Evolutionary conservation across 2,888 invertebrate species (phyloP).

Genomic region (Erannis defoliaria): DNA sequence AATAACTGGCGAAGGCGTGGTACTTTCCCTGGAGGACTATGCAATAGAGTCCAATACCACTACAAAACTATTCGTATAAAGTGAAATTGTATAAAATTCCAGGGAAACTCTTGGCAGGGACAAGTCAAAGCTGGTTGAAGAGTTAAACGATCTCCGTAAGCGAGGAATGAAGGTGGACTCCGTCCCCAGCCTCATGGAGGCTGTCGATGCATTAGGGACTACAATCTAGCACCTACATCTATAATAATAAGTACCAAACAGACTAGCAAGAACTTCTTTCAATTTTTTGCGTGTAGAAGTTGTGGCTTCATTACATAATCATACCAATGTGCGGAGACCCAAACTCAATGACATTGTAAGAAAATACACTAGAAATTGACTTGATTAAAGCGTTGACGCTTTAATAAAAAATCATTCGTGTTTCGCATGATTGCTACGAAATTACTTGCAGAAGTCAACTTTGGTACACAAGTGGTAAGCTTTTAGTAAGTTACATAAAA

Average conservation of each 20-base stretch:
- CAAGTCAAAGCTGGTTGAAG: constrained; percentile 87
- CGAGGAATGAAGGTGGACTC: constrained; percentile 89
- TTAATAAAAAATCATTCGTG: not conserved
- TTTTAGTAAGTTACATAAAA: not conserved
- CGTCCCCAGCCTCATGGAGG: constrained; percentile 87
- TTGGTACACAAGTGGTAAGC: not conserved
- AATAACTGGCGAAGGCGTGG: too few relatives aligned
- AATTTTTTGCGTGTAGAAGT: not conserved
- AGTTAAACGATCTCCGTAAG: constrained; percentile 87
- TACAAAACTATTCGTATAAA: not conserved
- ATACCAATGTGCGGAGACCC: too few relatives aligned
- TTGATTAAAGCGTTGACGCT: too few relatives aligned
- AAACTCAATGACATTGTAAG: too few relatives aligned
- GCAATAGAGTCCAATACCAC: too few relatives aligned
- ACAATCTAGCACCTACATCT: constrained; percentile 44
- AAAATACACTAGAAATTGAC: too few relatives aligned
- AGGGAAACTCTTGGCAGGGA: constrained; percentile 87
- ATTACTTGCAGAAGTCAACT: not conserved
- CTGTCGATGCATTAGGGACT: constrained; percentile 86
- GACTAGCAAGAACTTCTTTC: constrained; percentile 5
- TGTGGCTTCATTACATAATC: too few relatives aligned
- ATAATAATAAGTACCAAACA: too few relatives aligned
- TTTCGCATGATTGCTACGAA: not conserved
- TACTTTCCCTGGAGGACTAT: too few relatives aligned
- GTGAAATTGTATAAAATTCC: not conserved